phyloP scores from a whole-genome alignment of 2,888 invertebrate genomes.

The Phengaris alcon region DNA sequence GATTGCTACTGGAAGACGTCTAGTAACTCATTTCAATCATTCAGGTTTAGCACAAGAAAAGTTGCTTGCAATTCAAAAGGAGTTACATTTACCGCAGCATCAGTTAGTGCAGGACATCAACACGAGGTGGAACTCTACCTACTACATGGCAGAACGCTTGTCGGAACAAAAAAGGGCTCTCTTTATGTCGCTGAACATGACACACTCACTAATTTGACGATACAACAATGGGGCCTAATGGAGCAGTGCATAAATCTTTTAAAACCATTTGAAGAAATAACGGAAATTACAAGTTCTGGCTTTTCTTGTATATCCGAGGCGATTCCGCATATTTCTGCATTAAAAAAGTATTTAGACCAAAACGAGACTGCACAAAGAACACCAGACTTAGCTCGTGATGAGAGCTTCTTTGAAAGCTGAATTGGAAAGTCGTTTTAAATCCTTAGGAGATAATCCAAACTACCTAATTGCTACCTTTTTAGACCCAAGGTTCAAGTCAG shows the following conservation, averaged over 20 bases:
- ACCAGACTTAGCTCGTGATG: slow-evolving; percentile 33
- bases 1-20: slow-evolving; percentile 42
- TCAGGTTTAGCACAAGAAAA: slow-evolving; percentile 36
- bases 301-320: slow-evolving; percentile 42
- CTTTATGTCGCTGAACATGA: slow-evolving; percentile 39
- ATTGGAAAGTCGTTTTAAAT: slow-evolving; percentile 35
- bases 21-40: slow-evolving; percentile 42
- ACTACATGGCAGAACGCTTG: slow-evolving; percentile 40
- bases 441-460: slow-evolving; percentile 33
- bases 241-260: slow-evolving; percentile 41
- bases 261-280: slow-evolving; percentile 45
- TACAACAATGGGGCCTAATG: slow-evolving; percentile 40
- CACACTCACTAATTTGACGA: slow-evolving; percentile 37
- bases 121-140: slow-evolving; percentile 43
- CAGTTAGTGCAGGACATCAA: slow-evolving; percentile 42
- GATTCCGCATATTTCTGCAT: slow-evolving; percentile 37
- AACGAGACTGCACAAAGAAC: slow-evolving; percentile 33
- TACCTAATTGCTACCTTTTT: slow-evolving; percentile 36
- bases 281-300: slow-evolving; percentile 42
- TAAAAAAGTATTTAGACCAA: slow-evolving; percentile 36
- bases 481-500: slow-evolving; percentile 37
- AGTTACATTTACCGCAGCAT: slow-evolving; percentile 43
- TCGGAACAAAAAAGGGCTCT: slow-evolving; percentile 43
- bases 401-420: slow-evolving; percentile 29
- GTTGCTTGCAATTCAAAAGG: slow-evolving; percentile 40